Conservation (phyloP, 2,113 vertebrate genomes). For the Urocitellus parryii region DNA sequence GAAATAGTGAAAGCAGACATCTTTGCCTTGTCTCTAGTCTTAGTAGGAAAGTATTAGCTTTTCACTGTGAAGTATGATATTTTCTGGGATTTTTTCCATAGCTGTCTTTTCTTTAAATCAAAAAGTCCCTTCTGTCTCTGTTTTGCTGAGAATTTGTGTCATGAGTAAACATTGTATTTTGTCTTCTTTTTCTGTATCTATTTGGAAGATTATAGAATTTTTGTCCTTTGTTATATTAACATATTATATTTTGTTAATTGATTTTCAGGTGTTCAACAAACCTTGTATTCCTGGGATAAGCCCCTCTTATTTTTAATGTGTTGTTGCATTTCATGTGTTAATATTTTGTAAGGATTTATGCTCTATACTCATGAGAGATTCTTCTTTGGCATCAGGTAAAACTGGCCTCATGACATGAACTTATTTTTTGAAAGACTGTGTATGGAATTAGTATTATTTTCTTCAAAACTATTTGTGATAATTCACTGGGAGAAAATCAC, state of each 20-base stretch:
- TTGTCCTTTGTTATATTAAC: background rate
- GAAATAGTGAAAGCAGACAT: no score
- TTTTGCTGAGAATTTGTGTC: background rate
- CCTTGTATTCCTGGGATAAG: background rate
- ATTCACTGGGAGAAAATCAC: background rate
- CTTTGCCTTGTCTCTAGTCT: background rate
- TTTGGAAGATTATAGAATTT: background rate
- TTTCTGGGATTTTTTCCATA: background rate
- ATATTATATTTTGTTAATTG: no score
- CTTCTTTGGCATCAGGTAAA: background rate
- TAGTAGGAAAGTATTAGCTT: background rate
- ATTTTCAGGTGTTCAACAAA: background rate
- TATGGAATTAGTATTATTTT: background rate
- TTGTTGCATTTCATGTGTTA: background rate
- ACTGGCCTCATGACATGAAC: background rate
- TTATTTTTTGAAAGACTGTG: background rate
- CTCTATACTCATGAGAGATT: background rate
- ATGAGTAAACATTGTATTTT: background rate
- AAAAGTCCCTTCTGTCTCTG: background rate
- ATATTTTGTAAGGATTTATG: background rate
- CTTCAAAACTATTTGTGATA: background rate
- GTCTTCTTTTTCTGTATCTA: background rate
- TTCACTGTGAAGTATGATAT: background rate
- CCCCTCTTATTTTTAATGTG: background rate
- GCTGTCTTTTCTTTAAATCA: background rate